Evolutionary conservation across 2,888 invertebrate genomes (phyloP).

Genomic region (Euplagia quadripunctaria): DNA sequence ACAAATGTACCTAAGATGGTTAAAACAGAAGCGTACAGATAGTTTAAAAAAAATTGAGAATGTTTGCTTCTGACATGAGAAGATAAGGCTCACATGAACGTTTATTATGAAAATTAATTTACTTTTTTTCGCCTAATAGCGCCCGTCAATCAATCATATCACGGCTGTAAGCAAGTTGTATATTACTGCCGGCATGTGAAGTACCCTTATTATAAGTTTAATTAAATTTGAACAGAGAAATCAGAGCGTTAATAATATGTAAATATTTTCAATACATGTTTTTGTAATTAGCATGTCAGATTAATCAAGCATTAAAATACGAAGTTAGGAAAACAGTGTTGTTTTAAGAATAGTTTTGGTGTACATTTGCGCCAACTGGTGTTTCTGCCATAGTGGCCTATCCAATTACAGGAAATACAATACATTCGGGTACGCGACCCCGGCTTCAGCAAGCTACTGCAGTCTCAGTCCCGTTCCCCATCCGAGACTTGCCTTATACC

Average conservation of each 20-base stretch:
- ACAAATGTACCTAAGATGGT: background rate
- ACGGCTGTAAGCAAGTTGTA: conserved; percentile 2
- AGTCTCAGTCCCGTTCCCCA: too few relatives aligned
- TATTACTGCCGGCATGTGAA: background rate
- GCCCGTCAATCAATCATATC: conserved; percentile 1
- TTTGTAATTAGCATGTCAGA: background rate
- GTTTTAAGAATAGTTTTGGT: too few relatives aligned
- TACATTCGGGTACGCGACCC: too few relatives aligned
- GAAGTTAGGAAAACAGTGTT: background rate
- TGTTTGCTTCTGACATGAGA: background rate
- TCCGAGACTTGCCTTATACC: too few relatives aligned
- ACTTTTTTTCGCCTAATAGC: background rate
- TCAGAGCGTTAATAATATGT: conserved; percentile 6
- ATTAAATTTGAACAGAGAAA: conserved; percentile 10
- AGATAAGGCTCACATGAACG: background rate
- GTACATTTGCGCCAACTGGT: too few relatives aligned
- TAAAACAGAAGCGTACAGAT: background rate
- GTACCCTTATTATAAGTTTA: conserved; percentile 12
- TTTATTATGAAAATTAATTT: background rate
- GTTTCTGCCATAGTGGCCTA: too few relatives aligned
- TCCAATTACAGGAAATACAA: too few relatives aligned
- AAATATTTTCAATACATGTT: background rate
- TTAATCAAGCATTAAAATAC: background rate
- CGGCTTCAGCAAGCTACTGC: too few relatives aligned
- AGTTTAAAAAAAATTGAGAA: background rate